A percentile compares a stretch with the other conserved stretches of the same genome.
These are phyloP conservation scores for Regulus satrapa DNA, from an alignment of 2,113 vertebrate species.

Conservation along the genomic window DNA sequence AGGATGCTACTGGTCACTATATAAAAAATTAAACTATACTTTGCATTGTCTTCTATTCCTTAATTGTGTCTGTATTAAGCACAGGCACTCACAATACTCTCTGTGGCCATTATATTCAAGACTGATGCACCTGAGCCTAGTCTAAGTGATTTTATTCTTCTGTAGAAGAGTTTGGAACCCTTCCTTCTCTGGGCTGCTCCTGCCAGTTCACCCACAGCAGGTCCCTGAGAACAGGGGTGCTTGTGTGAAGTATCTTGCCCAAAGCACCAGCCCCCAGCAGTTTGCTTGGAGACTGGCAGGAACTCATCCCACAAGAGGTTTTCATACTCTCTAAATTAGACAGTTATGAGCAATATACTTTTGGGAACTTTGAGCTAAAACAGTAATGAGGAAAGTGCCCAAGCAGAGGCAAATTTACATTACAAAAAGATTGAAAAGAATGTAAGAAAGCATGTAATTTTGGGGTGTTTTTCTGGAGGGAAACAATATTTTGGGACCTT, in stretches of 20 bases:
- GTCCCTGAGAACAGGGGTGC: not conserved
- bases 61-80: not conserved
- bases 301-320: not conserved
- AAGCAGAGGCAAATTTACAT: not conserved
- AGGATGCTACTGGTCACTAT: not conserved
- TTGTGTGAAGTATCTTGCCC: not conserved
- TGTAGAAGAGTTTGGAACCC: not conserved
- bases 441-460: not conserved
- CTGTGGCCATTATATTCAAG: not conserved
- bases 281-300: not conserved
- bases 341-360: not conserved
- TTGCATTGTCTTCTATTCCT: not conserved
- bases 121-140: not conserved
- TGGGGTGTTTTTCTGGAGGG: not conserved
- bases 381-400: not conserved
- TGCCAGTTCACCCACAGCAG: not conserved
- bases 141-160: not conserved
- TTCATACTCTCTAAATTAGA: not conserved
- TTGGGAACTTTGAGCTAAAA: not conserved
- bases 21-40: not conserved
- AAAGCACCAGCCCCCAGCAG: not conserved
- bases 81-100: not conserved
- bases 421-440: not conserved
- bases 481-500: not conserved
- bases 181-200: not conserved